These are phyloP conservation scores for Tethya wilhelma DNA, from an alignment of 37 sponge, comb jelly and placozoan species.

Conservation along the genomic window DNA sequence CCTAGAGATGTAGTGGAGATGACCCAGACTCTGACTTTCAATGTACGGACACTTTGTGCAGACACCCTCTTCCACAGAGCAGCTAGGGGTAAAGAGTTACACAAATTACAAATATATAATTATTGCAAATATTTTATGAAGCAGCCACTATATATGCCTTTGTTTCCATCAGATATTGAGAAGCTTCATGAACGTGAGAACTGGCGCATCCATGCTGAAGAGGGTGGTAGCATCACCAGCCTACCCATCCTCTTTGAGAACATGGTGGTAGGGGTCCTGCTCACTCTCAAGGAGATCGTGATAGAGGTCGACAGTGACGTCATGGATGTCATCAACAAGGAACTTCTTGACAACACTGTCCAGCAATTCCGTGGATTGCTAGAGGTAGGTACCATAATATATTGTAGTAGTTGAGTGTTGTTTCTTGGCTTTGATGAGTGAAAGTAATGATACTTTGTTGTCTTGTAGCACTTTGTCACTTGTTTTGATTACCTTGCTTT, in stretches of 20 bases:
- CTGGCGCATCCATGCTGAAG: constrained; percentile 89
- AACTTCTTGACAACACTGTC: constrained; percentile 18
- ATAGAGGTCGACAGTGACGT: constrained; percentile 32
- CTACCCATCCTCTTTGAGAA: constrained; percentile 93
- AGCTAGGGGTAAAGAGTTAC: constrained; percentile 48
- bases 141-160: background rate
- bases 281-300: constrained; percentile 88
- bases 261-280: constrained; percentile 76
- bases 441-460: too few relatives aligned
- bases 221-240: constrained; percentile 81
- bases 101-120: background rate
- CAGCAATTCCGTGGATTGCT: constrained; percentile 43
- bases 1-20: constrained; percentile 31
- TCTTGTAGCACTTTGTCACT: constrained; percentile 41
- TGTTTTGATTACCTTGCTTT: constrained; percentile 57
- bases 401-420: background rate
- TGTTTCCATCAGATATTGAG: constrained; percentile 56
- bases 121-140: background rate
- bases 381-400: constrained; percentile 35
- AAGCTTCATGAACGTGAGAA: constrained; percentile 81
- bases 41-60: constrained; percentile 65
- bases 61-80: constrained; percentile 74
- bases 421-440: too few relatives aligned
- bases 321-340: background rate
- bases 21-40: constrained; percentile 38